Conservation (phyloP, 2,888 invertebrate species). For the Amitus sp. region DNA sequence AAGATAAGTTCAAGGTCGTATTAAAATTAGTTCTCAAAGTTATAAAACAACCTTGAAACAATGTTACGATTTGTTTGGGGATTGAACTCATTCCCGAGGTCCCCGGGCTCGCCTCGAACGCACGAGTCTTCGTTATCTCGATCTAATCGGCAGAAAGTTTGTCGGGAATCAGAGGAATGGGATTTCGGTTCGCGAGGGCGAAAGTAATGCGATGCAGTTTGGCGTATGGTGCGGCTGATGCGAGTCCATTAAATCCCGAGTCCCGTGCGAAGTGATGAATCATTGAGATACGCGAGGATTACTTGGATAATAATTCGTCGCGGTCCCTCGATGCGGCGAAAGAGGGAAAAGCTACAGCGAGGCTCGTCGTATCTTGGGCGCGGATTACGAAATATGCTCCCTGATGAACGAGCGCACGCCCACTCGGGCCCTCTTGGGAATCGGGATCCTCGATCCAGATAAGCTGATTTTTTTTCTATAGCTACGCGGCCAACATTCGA, state of each 20-base stretch:
- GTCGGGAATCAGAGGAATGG: too few species aligned
- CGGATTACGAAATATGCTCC: conserved; percentile 63
- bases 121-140: too few species aligned
- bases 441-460: conserved; percentile 35
- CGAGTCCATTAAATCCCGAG: conserved; percentile 63
- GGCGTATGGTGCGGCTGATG: background rate
- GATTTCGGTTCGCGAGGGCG: too few species aligned
- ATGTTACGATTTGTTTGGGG: too few species aligned
- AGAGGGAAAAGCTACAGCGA: conserved; percentile 43
- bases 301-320: conserved; percentile 57
- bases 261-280: conserved; percentile 65
- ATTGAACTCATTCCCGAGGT: too few species aligned
- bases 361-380: conserved; percentile 53
- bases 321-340: conserved; percentile 26
- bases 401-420: conserved; percentile 58
- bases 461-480: conserved; percentile 41
- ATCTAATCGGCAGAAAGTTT: too few species aligned
- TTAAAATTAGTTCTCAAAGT: too few species aligned
- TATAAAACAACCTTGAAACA: too few species aligned
- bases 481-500: conserved; percentile 23
- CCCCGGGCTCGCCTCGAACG: too few species aligned
- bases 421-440: conserved; percentile 43
- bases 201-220: too few species aligned
- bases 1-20: too few species aligned
- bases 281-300: conserved; percentile 59